Evolutionary conservation across 2,888 invertebrate genomes (phyloP).

Genomic region (Trichopria drosophilae): DNA sequence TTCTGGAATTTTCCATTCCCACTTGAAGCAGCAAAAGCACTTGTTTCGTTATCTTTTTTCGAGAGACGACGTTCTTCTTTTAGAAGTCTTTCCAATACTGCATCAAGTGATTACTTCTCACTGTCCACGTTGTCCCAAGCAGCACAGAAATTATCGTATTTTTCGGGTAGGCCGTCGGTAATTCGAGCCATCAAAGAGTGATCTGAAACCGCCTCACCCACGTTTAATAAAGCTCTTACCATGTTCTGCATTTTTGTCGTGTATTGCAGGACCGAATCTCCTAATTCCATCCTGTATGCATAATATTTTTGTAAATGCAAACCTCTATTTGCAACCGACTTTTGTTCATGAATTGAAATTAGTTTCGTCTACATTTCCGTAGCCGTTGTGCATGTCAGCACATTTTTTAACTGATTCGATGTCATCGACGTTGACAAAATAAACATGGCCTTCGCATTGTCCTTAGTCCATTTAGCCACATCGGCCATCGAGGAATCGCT

Average conservation of each 20-base stretch:
- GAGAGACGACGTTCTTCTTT: no score
- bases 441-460: constrained; percentile 25
- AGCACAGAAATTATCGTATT: no score
- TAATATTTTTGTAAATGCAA: neutral
- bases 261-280: neutral
- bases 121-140: no score
- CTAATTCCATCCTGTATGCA: neutral
- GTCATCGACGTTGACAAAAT: constrained; percentile 27
- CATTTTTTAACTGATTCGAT: constrained; percentile 12
- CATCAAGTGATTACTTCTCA: no score
- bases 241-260: constrained; percentile 1
- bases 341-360: constrained; percentile 25
- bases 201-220: no score
- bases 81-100: no score
- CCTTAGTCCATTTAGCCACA: constrained; percentile 18
- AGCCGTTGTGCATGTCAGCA: constrained; percentile 23
- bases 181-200: no score
- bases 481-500: constrained; percentile 1
- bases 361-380: constrained; percentile 28
- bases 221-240: no score
- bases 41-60: no score
- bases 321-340: neutral
- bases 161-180: no score
- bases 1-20: no score
- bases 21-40: no score